Base-by-base conservation (phyloP, 2,888 invertebrate genomes). In the Disparrhopalites patrizii region DNA sequence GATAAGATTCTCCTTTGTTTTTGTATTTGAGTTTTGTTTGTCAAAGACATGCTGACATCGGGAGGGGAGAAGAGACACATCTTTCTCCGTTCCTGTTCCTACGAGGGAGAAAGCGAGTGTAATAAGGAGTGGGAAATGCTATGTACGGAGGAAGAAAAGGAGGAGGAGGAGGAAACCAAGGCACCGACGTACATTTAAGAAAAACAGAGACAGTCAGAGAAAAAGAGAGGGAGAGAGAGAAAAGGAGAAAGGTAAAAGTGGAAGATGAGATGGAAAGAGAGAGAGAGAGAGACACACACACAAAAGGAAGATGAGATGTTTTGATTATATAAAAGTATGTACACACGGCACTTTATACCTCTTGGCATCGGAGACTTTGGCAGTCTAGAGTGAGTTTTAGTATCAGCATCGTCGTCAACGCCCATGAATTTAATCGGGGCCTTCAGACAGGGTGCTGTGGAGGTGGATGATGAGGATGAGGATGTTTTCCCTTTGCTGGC, bases 321-420 rank as follows among this genome's bases (percentile, higher is more conserved):
- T 54, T 28, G n/a, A 54, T n/a, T n/a, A n/a, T n/a, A n/a, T n/a
- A n/a, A n/a, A n/a, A n/a, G n/a, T n/a, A 31, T 43, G n/a, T 40
- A 57, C 5, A 25, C 23, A 51, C 31, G 50, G 8, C 25, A 58
- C n/a, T n/a, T n/a, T 60, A 20, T 62, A 67, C 69, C 69, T 62
- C 71, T 62, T 64, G 71, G 68, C 71, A 69, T 71, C 52, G 69
- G 71, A 60, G 69, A 68, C 62, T 68, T 70, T 27, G 68, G 70
- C 36, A 68, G 66, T 60, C 64, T 61, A 43, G 62, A 64, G 55
- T 69, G 68, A 51, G 65, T 63, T 62, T 68, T 68, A 20, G 62
- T 64, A 40, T 68, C 67, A 43, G 65, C 60, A 58, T 66, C 67
- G 55, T 69, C 69, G 38, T 70, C 66, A 54, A 69, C 69, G 52